These are phyloP conservation scores for Gopherus flavomarginatus DNA, from an alignment of 2,113 vertebrate genomes.

Conservation along the genomic window DNA sequence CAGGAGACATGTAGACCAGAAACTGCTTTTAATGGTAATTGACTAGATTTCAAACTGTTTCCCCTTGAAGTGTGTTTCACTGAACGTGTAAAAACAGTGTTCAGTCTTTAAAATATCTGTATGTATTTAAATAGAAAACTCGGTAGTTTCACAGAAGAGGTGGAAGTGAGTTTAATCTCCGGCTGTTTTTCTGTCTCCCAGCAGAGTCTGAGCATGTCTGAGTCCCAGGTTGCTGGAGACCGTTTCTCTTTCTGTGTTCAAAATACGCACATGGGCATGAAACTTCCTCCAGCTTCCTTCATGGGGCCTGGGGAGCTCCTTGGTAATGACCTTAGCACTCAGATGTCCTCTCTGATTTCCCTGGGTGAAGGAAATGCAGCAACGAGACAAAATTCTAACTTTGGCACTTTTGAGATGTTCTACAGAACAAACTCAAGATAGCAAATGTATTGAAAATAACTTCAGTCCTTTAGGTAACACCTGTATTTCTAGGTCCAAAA, in stretches of 20 bases:
- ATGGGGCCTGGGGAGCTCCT: background rate
- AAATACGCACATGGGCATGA: background rate
- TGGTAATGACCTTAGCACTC: background rate
- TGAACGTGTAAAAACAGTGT: background rate
- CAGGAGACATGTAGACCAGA: background rate
- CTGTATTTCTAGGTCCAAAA: background rate
- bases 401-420: background rate
- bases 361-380: background rate
- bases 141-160: background rate
- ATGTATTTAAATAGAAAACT: background rate
- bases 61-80: accelerated
- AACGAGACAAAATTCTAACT: background rate
- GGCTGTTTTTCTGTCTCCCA: background rate
- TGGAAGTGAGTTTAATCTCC: background rate
- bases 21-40: background rate
- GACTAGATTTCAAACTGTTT: accelerated
- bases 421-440: background rate
- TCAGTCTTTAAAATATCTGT: background rate
- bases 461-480: background rate
- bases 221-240: background rate
- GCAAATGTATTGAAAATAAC: background rate
- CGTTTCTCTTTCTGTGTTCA: background rate
- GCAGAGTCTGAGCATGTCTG: background rate
- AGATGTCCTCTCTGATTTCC: background rate
- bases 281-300: background rate